Conservation (phyloP, 2,797 vertebrate genomes). For the Denticeps clupeoides region DNA sequence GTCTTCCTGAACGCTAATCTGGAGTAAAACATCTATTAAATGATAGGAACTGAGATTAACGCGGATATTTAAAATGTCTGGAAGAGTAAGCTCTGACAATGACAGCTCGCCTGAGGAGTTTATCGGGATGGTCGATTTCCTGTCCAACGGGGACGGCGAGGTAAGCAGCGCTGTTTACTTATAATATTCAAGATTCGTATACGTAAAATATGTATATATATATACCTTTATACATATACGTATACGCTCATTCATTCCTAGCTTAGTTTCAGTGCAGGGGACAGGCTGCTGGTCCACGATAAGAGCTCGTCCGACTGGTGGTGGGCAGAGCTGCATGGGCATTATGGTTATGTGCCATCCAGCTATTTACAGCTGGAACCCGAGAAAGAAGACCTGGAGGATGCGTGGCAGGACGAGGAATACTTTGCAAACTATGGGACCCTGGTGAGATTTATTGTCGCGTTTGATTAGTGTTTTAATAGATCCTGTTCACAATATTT, state of each 20-base stretch:
- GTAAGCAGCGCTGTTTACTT: too few relatives aligned
- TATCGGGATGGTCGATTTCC: slow-evolving; percentile 40
- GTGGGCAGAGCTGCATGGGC: slow-evolving; percentile 60
- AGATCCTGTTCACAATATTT: too few relatives aligned
- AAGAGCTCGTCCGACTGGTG: slow-evolving; percentile 62
- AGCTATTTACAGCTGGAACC: slow-evolving; percentile 39
- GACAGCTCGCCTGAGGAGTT: slow-evolving; percentile 31
- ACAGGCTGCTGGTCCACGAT: slow-evolving; percentile 52
- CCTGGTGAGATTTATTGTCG: slow-evolving; percentile 45
- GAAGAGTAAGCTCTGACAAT: not conserved
- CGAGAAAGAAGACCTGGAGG: slow-evolving; percentile 39
- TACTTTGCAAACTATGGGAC: slow-evolving; percentile 69
- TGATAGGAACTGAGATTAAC: too few relatives aligned
- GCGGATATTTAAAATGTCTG: slow-evolving; percentile 12
- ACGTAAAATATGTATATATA: too few relatives aligned
- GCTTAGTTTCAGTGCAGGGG: slow-evolving; percentile 53
- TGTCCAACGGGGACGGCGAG: too few relatives aligned
- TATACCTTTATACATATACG: too few relatives aligned
- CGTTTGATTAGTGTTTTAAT: not conserved
- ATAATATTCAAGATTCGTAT: too few relatives aligned
- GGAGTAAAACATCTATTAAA: too few relatives aligned
- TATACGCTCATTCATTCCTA: too few relatives aligned
- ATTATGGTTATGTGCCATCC: slow-evolving; percentile 60
- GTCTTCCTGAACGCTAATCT: too few relatives aligned
- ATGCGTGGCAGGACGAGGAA: slow-evolving; percentile 70